Percentiles rank a stretch among this genome's conserved stretches.
These are phyloP conservation scores for Yponomeuta cagnagella DNA, from an alignment of 2,888 invertebrate species.

Conservation along the genomic window DNA sequence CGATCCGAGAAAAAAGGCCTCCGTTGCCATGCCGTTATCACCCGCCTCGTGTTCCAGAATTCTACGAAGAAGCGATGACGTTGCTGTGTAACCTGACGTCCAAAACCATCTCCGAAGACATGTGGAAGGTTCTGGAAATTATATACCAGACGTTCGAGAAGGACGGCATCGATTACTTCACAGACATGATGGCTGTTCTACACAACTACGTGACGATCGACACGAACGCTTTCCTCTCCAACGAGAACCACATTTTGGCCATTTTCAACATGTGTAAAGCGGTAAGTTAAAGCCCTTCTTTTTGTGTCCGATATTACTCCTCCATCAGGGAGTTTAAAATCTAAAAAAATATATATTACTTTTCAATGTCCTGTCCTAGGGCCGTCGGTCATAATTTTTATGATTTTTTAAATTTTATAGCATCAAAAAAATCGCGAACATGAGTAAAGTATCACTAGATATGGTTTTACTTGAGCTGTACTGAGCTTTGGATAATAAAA, in stretches of 20 bases:
- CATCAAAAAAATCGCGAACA: too few species aligned
- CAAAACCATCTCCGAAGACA: conserved; percentile 90
- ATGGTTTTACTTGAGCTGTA: too few species aligned
- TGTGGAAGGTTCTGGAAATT: conserved; percentile 96
- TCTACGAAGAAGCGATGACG: conserved; percentile 97
- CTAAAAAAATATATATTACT: too few species aligned
- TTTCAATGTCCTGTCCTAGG: too few species aligned
- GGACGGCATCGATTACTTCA: conserved; percentile 96
- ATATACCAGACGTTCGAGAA: conserved; percentile 94
- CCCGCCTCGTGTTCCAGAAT: conserved; percentile 77
- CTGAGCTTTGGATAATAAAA: too few species aligned
- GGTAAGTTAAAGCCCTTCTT: conserved; percentile 61
- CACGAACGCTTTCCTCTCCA: conserved; percentile 93
- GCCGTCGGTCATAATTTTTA: too few species aligned
- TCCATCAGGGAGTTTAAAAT: too few species aligned
- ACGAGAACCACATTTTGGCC: conserved; percentile 91
- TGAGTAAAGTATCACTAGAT: too few species aligned
- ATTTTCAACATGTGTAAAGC: conserved; percentile 97
- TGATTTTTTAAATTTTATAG: too few species aligned
- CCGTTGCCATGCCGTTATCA: too few species aligned
- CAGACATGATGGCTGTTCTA: conserved; percentile 98
- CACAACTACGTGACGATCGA: conserved; percentile 99
- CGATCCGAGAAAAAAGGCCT: too few species aligned
- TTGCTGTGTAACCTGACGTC: conserved; percentile 94
- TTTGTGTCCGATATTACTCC: not conserved